A percentile compares a stretch with the other conserved stretches of the same genome.
phyloP scores from a whole-genome alignment of 2,113 vertebrate species.

The Centropus unirufus region DNA sequence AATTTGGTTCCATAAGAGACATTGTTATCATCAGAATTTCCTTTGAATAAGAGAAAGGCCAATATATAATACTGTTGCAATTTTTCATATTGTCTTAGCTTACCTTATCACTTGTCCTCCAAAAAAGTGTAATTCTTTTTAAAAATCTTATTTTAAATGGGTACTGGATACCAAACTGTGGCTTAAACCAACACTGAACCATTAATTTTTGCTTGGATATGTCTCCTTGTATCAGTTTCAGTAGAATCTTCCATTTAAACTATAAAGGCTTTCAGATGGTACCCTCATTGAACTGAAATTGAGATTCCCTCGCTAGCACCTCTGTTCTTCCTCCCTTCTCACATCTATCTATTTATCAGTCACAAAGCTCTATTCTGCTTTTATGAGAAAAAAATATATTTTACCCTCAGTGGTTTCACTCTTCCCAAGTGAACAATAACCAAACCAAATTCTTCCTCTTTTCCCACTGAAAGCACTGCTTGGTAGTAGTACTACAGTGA shows the following conservation, averaged over 20 bases:
- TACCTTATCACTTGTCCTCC: neutral
- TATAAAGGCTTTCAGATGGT: neutral
- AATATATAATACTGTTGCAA: neutral
- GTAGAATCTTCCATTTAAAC: neutral
- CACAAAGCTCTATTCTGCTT: neutral
- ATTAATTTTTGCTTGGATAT: neutral
- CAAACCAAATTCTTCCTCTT: neutral
- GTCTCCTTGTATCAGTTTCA: neutral
- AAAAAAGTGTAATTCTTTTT: neutral
- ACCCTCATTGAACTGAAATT: neutral
- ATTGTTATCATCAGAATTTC: neutral
- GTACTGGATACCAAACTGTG: neutral
- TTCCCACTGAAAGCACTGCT: neutral
- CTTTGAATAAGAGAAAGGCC: neutral
- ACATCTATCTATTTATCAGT: neutral
- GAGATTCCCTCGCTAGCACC: neutral
- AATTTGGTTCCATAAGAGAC: neutral
- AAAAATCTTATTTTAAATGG: neutral
- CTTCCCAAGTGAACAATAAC: neutral
- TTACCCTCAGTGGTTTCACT: neutral
- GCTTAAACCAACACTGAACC: neutral
- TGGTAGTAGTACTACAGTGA: neutral
- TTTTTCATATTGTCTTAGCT: neutral
- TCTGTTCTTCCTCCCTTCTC: neutral
- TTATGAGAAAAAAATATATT: neutral